Conservation (phyloP, 2,797 vertebrate genomes). For the Ceyx erithaca region DNA sequence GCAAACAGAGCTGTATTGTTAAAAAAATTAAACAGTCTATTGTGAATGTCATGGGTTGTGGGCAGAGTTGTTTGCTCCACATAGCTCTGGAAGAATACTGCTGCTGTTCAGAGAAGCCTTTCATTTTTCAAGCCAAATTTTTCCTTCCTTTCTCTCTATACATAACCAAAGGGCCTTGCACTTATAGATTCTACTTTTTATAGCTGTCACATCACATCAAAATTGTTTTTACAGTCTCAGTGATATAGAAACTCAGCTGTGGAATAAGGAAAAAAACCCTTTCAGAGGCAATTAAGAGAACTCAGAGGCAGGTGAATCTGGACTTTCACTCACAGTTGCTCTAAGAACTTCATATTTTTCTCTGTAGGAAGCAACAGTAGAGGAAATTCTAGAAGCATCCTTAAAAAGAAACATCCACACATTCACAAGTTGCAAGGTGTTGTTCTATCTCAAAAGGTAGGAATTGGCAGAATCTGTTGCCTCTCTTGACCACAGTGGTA, state of each 20-base stretch:
- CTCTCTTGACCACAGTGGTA: background rate
- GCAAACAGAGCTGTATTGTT: background rate
- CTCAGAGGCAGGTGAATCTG: background rate
- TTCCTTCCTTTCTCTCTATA: background rate
- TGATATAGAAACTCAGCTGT: background rate
- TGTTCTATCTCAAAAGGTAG: background rate
- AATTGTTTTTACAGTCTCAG: background rate
- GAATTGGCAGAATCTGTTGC: background rate
- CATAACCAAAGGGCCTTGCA: background rate
- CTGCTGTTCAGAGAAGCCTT: background rate
- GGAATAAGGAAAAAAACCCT: background rate
- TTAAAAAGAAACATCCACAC: background rate
- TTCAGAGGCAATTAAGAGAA: background rate
- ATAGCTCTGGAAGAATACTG: background rate
- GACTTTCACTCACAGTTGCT: background rate
- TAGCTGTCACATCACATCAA: background rate
- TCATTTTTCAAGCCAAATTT: background rate
- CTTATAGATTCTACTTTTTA: background rate
- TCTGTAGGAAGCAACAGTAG: background rate
- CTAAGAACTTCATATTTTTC: background rate
- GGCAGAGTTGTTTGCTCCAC: too few species aligned
- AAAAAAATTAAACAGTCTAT: background rate
- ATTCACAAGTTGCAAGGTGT: background rate
- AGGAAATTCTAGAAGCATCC: background rate
- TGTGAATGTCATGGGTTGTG: too few species aligned